Percentiles rank a stretch among this genome's conserved stretches.
Conservation (phyloP, 2,888 invertebrate species). For the Acronicta psi region DNA sequence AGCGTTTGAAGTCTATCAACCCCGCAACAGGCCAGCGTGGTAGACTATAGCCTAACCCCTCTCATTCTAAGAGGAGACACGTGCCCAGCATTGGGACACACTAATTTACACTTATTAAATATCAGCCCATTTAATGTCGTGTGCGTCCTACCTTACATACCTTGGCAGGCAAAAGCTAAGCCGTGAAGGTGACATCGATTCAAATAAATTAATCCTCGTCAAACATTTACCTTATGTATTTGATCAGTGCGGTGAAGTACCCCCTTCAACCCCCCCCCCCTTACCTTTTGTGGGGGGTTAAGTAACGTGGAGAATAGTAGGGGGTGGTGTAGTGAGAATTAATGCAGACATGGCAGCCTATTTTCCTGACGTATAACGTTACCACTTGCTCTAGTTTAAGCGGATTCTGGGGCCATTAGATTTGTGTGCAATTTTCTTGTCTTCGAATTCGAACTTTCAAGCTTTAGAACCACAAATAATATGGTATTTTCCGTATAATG, state of each 20-base stretch:
- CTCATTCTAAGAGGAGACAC: no score
- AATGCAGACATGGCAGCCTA: constrained; percentile 72
- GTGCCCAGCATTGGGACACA: no score
- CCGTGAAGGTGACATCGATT: constrained; percentile 47
- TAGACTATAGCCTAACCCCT: no score
- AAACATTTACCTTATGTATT: constrained; percentile 44
- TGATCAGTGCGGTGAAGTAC: constrained; percentile 30
- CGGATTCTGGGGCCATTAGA: constrained; percentile 45
- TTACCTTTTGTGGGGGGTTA: constrained; percentile 6
- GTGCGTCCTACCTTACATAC: constrained; percentile 3
- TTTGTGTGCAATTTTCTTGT: constrained; percentile 13
- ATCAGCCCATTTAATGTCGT: neutral
- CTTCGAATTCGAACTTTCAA: neutral
- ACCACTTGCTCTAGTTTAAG: constrained; percentile 59
- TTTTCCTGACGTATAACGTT: constrained; percentile 68
- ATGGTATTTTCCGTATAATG: no score
- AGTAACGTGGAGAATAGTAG: constrained; percentile 44
- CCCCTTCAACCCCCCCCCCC: constrained; percentile 3
- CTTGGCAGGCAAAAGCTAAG: constrained; percentile 23
- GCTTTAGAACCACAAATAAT: no score
- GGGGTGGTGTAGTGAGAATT: constrained; percentile 65
- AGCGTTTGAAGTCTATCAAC: no score
- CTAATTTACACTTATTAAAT: no score
- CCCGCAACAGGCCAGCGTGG: no score
- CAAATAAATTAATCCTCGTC: constrained; percentile 46